phyloP scores from a whole-genome alignment of 2,797 vertebrate genomes.

The Acropternis orthonyx region DNA sequence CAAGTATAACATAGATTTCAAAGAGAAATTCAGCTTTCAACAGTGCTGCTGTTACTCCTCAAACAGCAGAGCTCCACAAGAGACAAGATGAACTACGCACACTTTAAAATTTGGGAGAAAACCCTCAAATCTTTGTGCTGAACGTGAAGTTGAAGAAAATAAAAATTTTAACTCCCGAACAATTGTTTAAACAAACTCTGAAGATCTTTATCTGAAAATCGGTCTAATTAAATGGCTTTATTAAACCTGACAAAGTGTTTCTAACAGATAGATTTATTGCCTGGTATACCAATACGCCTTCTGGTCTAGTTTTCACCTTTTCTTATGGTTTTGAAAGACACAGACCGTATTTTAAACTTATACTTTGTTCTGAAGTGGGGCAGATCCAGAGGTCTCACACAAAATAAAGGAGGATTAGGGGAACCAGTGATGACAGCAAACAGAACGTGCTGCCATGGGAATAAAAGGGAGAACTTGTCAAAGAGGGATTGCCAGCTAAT shows the following conservation, averaged over 20 bases:
- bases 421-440: background rate
- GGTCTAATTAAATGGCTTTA: background rate
- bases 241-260: background rate
- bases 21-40: background rate
- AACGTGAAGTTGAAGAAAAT: background rate
- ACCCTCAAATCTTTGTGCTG: background rate
- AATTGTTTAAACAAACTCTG: background rate
- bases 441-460: background rate
- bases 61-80: background rate
- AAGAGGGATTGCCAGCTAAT: background rate
- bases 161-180: background rate
- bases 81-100: accelerated
- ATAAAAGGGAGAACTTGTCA: background rate
- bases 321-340: background rate
- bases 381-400: background rate
- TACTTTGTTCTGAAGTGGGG: background rate
- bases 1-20: background rate
- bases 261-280: background rate
- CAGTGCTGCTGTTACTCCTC: background rate
- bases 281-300: background rate
- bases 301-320: background rate
- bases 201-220: background rate
- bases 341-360: background rate
- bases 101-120: background rate
- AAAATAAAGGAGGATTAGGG: background rate